Conservation (phyloP, 2,888 invertebrate genomes). For the Argyresthia albistria region DNA sequence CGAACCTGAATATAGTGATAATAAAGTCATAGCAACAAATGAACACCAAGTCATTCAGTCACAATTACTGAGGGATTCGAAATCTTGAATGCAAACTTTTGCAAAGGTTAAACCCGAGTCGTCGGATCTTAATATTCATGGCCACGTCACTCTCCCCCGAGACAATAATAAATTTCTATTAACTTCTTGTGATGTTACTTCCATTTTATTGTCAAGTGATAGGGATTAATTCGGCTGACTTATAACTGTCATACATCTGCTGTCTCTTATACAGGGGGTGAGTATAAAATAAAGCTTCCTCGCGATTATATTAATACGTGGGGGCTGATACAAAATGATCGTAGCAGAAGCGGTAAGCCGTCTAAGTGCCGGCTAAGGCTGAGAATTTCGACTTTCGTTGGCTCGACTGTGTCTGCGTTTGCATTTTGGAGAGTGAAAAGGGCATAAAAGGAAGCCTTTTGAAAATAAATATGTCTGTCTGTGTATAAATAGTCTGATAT, state of each 20-base stretch:
- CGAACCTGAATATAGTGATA: too few relatives aligned
- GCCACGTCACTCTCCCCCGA: conserved; percentile 28
- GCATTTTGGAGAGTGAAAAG: neutral
- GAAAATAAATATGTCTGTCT: too few relatives aligned
- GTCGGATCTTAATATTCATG: conserved; percentile 23
- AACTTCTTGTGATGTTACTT: conserved; percentile 65
- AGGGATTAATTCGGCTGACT: conserved; percentile 70
- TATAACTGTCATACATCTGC: conserved; percentile 69
- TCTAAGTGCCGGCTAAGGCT: conserved; percentile 16
- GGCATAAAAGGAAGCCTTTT: too few relatives aligned
- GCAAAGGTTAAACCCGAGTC: too few relatives aligned
- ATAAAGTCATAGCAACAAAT: too few relatives aligned
- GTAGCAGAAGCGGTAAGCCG: conserved; percentile 47
- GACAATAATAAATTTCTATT: conserved; percentile 62
- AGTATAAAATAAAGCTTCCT: conserved; percentile 65
- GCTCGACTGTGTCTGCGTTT: neutral
- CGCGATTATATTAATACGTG: conserved; percentile 66
- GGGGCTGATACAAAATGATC: conserved; percentile 47
- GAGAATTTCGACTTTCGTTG: neutral
- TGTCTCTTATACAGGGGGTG: conserved; percentile 41
- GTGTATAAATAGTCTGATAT: too few relatives aligned
- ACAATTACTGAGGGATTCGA: too few relatives aligned
- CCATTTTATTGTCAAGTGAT: conserved; percentile 66
- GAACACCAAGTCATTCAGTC: too few relatives aligned
- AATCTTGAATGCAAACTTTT: too few relatives aligned